These are phyloP conservation scores for Lasiommata megera DNA, from an alignment of 2,888 invertebrate genomes.

Conservation along the genomic window DNA sequence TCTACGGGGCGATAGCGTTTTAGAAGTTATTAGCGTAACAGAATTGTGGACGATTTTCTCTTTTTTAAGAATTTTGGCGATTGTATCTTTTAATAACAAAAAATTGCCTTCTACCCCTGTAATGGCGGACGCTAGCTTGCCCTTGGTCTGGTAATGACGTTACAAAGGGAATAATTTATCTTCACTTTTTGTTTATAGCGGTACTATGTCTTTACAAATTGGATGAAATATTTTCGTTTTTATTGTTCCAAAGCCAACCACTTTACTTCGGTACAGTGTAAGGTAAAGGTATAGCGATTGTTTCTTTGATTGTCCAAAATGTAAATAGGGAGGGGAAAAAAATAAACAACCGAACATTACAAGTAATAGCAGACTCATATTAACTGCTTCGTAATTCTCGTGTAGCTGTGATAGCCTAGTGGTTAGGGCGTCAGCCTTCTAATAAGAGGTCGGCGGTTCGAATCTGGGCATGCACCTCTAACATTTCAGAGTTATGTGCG, in stretches of 20 bases:
- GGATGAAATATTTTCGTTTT: slow-evolving; percentile 25
- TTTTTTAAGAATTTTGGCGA: slow-evolving; percentile 49
- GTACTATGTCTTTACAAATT: slow-evolving; percentile 28
- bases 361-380: too few relatives aligned
- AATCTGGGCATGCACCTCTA: too few relatives aligned
- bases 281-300: neutral
- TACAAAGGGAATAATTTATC: slow-evolving; percentile 37
- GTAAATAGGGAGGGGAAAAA: too few relatives aligned
- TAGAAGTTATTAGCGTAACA: slow-evolving; percentile 63
- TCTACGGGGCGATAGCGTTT: slow-evolving; percentile 56
- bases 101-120: slow-evolving; percentile 32
- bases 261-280: neutral
- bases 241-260: neutral
- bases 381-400: too few relatives aligned
- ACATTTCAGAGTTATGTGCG: too few relatives aligned
- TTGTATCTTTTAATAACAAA: slow-evolving; percentile 40
- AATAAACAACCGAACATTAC: too few relatives aligned
- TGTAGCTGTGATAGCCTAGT: too few relatives aligned
- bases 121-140: slow-evolving; percentile 30
- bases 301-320: neutral
- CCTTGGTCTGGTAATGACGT: slow-evolving; percentile 34
- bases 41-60: slow-evolving; percentile 61
- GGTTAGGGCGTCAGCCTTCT: too few relatives aligned
- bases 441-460: too few relatives aligned
- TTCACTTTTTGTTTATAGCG: slow-evolving; percentile 30